Conservation (phyloP, 2,113 vertebrate genomes). For the Axis porcinus region DNA sequence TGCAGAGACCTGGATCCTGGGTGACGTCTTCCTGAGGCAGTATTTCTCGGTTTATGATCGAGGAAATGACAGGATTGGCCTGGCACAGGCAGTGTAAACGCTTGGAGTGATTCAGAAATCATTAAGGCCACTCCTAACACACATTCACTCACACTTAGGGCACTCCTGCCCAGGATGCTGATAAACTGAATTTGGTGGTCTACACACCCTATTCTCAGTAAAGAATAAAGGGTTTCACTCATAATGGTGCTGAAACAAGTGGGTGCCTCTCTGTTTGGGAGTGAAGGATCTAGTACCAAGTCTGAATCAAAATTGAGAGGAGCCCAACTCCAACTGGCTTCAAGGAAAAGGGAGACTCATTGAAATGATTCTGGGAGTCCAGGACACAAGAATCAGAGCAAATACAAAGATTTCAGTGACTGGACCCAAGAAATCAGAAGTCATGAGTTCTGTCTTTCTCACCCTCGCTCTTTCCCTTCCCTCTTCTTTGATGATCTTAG, state of each 20-base stretch:
- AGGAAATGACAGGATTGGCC: too few relatives aligned
- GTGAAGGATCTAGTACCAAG: too few relatives aligned
- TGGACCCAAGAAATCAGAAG: not conserved
- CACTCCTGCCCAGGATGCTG: rapidly evolving
- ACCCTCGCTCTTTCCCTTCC: not conserved
- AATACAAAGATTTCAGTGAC: not conserved
- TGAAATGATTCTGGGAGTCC: too few relatives aligned
- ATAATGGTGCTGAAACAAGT: not conserved
- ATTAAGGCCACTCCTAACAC: not conserved
- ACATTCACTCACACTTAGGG: rapidly evolving
- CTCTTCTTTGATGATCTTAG: not conserved
- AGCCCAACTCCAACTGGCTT: too few relatives aligned
- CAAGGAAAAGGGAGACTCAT: too few relatives aligned
- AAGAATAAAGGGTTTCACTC: not conserved
- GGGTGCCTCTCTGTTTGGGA: not conserved
- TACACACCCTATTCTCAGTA: not conserved
- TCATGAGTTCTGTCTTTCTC: not conserved
- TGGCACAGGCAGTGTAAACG: too few relatives aligned
- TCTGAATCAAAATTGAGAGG: too few relatives aligned
- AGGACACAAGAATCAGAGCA: not conserved
- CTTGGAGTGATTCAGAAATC: too few relatives aligned
- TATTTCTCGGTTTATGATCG: too few relatives aligned
- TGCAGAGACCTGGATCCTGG: too few relatives aligned
- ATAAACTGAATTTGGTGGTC: not conserved
- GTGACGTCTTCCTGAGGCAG: too few relatives aligned